Evolutionary conservation across 2,888 invertebrate genomes (phyloP).

Genomic region (Nemoura dubitans): DNA sequence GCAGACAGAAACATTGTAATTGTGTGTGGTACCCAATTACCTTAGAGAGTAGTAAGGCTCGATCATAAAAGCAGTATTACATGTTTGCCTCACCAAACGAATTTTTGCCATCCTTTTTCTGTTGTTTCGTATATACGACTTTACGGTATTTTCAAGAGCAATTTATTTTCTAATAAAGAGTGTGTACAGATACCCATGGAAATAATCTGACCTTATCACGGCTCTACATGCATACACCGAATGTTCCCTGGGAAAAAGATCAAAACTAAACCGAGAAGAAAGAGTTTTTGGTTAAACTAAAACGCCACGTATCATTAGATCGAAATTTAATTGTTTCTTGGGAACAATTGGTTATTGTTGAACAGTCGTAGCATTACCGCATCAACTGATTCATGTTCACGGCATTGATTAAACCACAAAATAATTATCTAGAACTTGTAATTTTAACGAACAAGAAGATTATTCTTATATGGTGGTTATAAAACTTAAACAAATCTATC

Average conservation of each 20-base stretch:
- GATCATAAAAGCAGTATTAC: too few species aligned
- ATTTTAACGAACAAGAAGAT: background rate
- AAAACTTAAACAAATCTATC: background rate
- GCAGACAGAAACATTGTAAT: background rate
- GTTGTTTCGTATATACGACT: too few species aligned
- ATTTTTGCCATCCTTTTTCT: too few species aligned
- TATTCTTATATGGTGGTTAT: background rate
- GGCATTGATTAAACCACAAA: constrained; percentile 7
- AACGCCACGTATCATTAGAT: background rate
- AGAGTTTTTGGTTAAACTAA: background rate
- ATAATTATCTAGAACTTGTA: background rate
- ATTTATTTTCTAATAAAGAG: too few species aligned
- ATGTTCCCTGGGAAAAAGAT: background rate
- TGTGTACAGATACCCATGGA: too few species aligned
- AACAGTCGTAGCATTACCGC: background rate
- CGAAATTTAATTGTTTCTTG: background rate
- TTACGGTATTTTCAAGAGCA: too few species aligned
- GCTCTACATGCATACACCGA: background rate
- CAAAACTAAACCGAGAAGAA: background rate
- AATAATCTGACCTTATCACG: too few species aligned
- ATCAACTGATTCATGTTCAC: background rate
- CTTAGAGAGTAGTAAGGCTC: too few species aligned
- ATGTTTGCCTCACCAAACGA: too few species aligned
- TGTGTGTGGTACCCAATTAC: too few species aligned
- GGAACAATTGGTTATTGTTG: background rate